These are phyloP conservation scores for Alethe castanea DNA, from an alignment of 2,113 vertebrate species.

Conservation along the genomic window DNA sequence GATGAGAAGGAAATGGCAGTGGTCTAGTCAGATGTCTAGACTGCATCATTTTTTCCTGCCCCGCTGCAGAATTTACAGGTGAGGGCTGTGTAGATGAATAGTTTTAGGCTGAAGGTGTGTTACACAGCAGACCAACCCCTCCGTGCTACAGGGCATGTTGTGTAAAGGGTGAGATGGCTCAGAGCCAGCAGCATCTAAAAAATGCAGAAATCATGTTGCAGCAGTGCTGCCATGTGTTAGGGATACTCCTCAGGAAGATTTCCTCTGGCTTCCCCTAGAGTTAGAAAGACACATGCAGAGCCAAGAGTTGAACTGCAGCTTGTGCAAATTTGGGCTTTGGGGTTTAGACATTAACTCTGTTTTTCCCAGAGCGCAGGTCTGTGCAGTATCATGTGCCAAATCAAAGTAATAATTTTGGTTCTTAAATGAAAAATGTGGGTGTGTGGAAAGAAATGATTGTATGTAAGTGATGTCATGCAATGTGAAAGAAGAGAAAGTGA, in stretches of 20 bases:
- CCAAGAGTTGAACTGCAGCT: not conserved
- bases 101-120: not conserved
- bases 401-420: not conserved
- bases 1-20: not conserved
- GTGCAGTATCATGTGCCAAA: not conserved
- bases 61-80: not conserved
- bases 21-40: not conserved
- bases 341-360: not conserved
- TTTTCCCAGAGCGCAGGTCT: not conserved
- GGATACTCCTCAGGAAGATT: not conserved
- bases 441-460: not conserved
- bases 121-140: not conserved
- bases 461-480: not conserved
- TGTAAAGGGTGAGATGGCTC: not conserved
- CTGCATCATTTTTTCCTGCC: not conserved
- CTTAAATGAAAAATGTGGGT: not conserved
- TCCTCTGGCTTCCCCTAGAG: not conserved
- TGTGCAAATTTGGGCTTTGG: not conserved
- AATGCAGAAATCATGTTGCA: not conserved
- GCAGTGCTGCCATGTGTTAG: not conserved
- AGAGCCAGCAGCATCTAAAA: not conserved
- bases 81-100: not conserved
- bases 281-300: not conserved
- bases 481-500: not conserved
- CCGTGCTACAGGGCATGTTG: fast-evolving